Conservation (phyloP, 2,113 vertebrate species). For the Zeus faber region DNA sequence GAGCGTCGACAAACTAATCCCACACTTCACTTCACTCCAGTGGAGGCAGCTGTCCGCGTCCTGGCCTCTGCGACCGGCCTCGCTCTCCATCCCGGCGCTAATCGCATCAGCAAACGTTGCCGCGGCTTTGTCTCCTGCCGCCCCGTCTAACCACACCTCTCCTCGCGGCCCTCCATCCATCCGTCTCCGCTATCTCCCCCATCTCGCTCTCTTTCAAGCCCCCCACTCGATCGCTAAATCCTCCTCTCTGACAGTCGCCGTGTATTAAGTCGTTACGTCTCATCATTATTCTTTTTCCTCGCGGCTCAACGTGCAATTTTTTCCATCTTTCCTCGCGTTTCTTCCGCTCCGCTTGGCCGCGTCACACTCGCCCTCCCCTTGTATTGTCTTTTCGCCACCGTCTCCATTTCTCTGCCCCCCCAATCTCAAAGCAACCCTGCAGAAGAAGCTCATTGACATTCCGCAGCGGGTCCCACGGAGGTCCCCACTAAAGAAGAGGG, state of each 20-base stretch:
- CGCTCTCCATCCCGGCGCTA: conserved; percentile 21
- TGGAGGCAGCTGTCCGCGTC: conserved; percentile 43
- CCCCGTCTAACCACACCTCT: conserved; percentile 1
- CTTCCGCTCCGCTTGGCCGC: conserved; percentile 2
- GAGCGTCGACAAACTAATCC: conserved; percentile 52
- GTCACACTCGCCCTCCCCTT: conserved; percentile 7
- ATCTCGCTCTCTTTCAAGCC: not conserved
- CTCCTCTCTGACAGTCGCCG: too few species aligned
- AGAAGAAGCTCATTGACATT: conserved; percentile 26
- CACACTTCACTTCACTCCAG: conserved; percentile 44
- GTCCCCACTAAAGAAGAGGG: conserved; percentile 8
- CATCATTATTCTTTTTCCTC: not conserved
- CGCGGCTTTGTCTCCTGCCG: conserved; percentile 18
- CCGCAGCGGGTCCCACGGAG: conserved; percentile 5
- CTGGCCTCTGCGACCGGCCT: conserved; percentile 9
- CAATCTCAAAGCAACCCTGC: conserved; percentile 12
- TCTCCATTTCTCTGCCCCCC: not conserved
- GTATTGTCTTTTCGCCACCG: conserved; percentile 2
- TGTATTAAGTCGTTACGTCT: not conserved
- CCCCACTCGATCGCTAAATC: not conserved
- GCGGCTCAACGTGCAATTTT: not conserved
- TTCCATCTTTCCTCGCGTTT: not conserved
- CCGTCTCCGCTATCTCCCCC: conserved; percentile 4
- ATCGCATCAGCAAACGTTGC: conserved; percentile 10
- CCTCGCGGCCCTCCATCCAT: too few species aligned